phyloP scores from a whole-genome alignment of 2,797 vertebrate genomes.

The Anas capensis region DNA sequence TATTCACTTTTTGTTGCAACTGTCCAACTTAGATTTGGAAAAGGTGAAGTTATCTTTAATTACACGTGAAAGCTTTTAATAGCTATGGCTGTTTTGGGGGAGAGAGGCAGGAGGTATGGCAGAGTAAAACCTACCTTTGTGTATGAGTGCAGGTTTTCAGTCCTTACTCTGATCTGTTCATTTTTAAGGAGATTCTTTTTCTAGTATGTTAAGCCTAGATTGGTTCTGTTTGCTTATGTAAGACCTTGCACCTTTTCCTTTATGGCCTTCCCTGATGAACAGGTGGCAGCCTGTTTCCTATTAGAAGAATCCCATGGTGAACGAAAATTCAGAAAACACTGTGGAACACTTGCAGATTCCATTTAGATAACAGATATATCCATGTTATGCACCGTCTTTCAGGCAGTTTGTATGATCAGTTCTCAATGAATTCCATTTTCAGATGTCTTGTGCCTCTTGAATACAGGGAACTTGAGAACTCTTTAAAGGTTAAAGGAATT shows the following conservation, averaged over 20 bases:
- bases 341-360: not conserved
- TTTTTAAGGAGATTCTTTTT: not conserved
- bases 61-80: not conserved
- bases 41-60: not conserved
- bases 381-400: not conserved
- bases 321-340: constrained; percentile 1
- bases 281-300: not conserved
- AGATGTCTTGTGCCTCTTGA: not conserved
- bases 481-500: not conserved
- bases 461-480: not conserved
- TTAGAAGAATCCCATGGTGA: not conserved
- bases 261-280: not conserved
- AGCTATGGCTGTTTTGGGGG: not conserved
- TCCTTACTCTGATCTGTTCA: not conserved
- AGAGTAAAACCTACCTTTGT: not conserved
- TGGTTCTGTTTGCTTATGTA: not conserved
- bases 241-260: not conserved
- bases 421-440: not conserved
- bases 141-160: not conserved
- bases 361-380: not conserved
- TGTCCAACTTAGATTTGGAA: not conserved
- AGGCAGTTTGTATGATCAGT: not conserved
- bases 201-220: not conserved
- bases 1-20: not conserved
- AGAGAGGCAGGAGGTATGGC: not conserved